Evolutionary conservation across 2,888 invertebrate species (phyloP).

Genomic region (Tricholauxania praeusta): DNA sequence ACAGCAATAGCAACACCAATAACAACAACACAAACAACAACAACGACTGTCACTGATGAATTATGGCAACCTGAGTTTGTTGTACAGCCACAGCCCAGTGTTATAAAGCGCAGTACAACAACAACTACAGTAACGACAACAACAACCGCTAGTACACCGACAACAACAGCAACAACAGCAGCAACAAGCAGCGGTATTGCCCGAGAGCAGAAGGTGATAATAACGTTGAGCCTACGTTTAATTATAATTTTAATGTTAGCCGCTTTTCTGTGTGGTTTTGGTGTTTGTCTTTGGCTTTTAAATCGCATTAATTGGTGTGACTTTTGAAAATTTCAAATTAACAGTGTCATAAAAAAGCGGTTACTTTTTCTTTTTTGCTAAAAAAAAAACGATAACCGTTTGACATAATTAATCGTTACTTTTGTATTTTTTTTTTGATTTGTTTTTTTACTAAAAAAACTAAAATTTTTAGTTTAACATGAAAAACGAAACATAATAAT

Average conservation of each 20-base stretch:
- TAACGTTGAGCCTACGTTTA: constrained; percentile 65
- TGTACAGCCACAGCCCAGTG: constrained; percentile 45
- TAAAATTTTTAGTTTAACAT: constrained; percentile 2
- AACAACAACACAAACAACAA: constrained; percentile 40
- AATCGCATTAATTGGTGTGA: constrained; percentile 55
- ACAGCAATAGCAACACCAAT: constrained; percentile 34
- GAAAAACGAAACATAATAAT: too few species aligned
- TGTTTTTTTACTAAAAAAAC: not conserved
- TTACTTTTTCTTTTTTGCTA: constrained; percentile 5
- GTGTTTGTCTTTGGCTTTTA: constrained; percentile 67
- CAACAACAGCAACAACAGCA: constrained; percentile 52
- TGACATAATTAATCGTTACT: constrained; percentile 11
- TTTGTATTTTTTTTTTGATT: not conserved
- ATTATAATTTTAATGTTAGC: constrained; percentile 64
- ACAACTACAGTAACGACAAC: constrained; percentile 59
- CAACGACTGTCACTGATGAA: constrained; percentile 51
- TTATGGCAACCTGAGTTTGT: constrained; percentile 47
- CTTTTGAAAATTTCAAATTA: constrained; percentile 20
- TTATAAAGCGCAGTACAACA: constrained; percentile 57
- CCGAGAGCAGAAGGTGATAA: constrained; percentile 66
- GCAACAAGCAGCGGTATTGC: constrained; percentile 44
- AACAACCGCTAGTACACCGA: constrained; percentile 44
- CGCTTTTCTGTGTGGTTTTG: constrained; percentile 68
- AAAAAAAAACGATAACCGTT: constrained; percentile 5
- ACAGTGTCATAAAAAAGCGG: constrained; percentile 22